Evolutionary conservation across 1,140 invertebrate genomes (phyloP).

Genomic region (Oppia nitens): DNA sequence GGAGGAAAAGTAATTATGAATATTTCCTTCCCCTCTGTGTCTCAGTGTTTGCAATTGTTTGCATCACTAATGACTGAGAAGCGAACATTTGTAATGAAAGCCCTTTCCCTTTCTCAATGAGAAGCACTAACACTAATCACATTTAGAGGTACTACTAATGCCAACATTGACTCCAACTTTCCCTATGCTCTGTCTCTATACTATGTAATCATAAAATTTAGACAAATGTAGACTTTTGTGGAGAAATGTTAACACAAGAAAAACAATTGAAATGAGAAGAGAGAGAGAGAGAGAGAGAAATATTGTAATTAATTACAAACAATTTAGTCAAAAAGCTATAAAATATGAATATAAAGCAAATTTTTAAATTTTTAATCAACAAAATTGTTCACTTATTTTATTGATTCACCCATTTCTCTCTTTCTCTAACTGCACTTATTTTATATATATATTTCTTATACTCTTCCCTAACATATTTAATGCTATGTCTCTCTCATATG

Average conservation of each 20-base stretch:
- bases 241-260: no score
- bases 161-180: no score
- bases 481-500: no score
- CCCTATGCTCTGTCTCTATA: no score
- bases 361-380: neutral
- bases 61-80: neutral
- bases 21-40: neutral
- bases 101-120: neutral
- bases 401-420: no score
- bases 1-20: neutral
- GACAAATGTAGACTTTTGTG: no score
- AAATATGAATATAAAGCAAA: neutral
- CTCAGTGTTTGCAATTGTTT: no score
- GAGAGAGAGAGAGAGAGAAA: neutral
- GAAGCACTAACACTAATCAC: neutral
- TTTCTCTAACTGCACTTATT: no score
- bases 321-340: neutral
- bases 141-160: neutral
- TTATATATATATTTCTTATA: no score
- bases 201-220: no score
- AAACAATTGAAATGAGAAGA: neutral
- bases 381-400: neutral
- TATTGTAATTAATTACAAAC: neutral
- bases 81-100: neutral
- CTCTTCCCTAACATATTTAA: no score